Evolutionary conservation across 2,888 invertebrate genomes (phyloP).

Genomic region (Hyalella azteca): DNA sequence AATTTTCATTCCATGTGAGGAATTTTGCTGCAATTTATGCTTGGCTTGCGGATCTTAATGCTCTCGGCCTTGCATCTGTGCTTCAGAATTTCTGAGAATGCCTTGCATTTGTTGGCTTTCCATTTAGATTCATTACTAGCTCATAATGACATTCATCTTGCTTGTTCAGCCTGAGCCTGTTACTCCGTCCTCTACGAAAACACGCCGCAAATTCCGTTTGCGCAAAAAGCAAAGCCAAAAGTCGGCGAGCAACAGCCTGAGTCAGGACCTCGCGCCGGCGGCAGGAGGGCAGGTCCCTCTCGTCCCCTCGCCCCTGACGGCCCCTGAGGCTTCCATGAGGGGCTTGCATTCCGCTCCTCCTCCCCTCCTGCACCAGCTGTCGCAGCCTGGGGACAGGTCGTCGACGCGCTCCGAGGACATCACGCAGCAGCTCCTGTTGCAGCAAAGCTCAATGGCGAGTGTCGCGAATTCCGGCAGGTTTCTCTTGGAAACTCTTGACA

Average conservation of each 20-base stretch:
- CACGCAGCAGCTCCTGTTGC: background rate
- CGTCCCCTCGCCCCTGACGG: background rate
- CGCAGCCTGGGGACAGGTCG: constrained; percentile 15
- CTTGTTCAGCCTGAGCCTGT: constrained; percentile 47
- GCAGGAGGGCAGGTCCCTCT: background rate
- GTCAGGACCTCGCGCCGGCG: constrained; percentile 10
- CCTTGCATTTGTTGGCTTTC: no score
- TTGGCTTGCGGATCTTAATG: no score
- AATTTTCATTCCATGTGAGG: no score
- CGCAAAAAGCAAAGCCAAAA: constrained; percentile 54
- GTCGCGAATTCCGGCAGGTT: no score
- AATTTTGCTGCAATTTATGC: no score
- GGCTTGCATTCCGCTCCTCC: background rate
- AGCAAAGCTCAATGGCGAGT: background rate
- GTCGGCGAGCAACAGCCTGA: constrained; percentile 37
- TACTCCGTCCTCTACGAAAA: constrained; percentile 55
- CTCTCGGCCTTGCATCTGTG: no score
- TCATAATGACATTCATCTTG: no score
- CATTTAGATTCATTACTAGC: no score
- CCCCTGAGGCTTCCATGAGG: background rate
- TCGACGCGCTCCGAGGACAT: constrained; percentile 31
- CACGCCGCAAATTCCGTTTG: constrained; percentile 57
- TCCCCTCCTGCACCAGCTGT: constrained; percentile 30
- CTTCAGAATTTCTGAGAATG: no score
- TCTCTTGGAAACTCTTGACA: no score